Evolutionary conservation across 2,113 vertebrate species (phyloP).

Genomic region (Marcusenius ussheri): DNA sequence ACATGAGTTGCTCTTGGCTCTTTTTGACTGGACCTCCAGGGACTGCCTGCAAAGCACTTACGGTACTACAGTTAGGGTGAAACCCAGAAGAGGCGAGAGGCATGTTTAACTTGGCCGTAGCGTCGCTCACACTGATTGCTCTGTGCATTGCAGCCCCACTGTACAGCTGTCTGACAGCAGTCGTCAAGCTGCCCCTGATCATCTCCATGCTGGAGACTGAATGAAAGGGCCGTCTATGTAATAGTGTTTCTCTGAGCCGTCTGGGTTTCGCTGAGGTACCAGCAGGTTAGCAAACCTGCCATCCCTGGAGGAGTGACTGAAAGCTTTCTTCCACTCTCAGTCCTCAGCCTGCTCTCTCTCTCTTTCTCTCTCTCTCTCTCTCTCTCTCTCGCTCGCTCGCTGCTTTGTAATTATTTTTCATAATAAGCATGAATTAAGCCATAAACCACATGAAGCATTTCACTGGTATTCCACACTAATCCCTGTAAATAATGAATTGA

Average conservation of each 20-base stretch:
- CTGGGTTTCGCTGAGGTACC: conserved; percentile 30
- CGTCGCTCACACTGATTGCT: conserved; percentile 35
- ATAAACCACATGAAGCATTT: not conserved
- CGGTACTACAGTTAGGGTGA: not conserved
- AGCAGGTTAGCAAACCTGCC: conserved; percentile 41
- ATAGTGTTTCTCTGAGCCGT: conserved; percentile 38
- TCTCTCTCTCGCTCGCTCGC: not conserved
- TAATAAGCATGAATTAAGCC: not conserved
- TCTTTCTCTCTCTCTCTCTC: conserved; percentile 9
- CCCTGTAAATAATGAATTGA: not conserved
- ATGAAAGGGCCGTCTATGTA: conserved; percentile 32
- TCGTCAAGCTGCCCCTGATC: not conserved
- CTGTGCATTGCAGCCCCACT: conserved; percentile 20
- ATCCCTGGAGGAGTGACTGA: conserved; percentile 34
- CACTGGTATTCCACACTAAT: not conserved
- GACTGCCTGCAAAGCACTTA: not conserved
- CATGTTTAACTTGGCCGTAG: conserved; percentile 29
- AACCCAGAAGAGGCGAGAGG: not conserved
- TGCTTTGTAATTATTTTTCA: not conserved
- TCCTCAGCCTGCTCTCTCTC: conserved; percentile 16
- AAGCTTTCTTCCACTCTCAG: conserved; percentile 1
- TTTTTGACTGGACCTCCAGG: not conserved
- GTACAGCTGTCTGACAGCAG: not conserved
- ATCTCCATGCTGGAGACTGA: not conserved
- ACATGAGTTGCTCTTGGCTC: not conserved